A percentile compares a stretch with the other conserved stretches of the same genome.
These are phyloP conservation scores for Ethmia dodecea DNA, from an alignment of 2,888 invertebrate genomes.

Conservation along the genomic window DNA sequence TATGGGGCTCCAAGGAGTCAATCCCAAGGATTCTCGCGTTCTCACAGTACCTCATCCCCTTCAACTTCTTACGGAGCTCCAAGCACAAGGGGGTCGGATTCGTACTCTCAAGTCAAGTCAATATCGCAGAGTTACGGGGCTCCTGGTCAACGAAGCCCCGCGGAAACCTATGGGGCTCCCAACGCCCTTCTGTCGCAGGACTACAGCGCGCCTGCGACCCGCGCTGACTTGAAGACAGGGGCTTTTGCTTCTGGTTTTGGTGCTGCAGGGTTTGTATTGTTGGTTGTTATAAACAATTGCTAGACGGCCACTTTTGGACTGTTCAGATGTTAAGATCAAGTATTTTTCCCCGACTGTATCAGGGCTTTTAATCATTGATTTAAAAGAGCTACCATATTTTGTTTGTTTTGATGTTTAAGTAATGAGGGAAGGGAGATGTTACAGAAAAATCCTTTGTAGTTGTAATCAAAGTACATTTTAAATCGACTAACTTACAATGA, in stretches of 20 bases:
- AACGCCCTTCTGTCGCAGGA: constrained; percentile 47
- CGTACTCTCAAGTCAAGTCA: constrained; percentile 32
- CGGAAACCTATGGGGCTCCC: constrained; percentile 57
- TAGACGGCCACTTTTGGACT: too few relatives aligned
- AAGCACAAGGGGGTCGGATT: constrained; percentile 29
- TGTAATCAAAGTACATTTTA: too few relatives aligned
- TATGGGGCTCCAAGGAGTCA: constrained; percentile 35
- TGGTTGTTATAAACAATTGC: neutral
- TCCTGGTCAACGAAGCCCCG: constrained; percentile 31
- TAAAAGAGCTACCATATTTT: too few relatives aligned
- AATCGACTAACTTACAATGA: too few relatives aligned
- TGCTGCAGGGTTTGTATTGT: constrained; percentile 32
- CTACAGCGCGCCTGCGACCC: constrained; percentile 51
- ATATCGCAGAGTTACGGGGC: constrained; percentile 38
- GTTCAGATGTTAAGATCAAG: too few relatives aligned
- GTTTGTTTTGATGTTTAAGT: too few relatives aligned
- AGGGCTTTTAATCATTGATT: too few relatives aligned
- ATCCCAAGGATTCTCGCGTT: constrained; percentile 21
- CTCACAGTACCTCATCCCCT: constrained; percentile 25
- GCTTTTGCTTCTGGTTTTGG: constrained; percentile 50
- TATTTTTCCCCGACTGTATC: too few relatives aligned
- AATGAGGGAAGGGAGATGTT: too few relatives aligned
- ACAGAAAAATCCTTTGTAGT: too few relatives aligned
- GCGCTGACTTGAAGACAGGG: constrained; percentile 45
- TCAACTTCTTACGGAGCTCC: constrained; percentile 35